A percentile compares a stretch with the other conserved stretches of the same genome.
Conservation (phyloP, 2,888 invertebrate genomes). For the Tenthredo scrophulariae region DNA sequence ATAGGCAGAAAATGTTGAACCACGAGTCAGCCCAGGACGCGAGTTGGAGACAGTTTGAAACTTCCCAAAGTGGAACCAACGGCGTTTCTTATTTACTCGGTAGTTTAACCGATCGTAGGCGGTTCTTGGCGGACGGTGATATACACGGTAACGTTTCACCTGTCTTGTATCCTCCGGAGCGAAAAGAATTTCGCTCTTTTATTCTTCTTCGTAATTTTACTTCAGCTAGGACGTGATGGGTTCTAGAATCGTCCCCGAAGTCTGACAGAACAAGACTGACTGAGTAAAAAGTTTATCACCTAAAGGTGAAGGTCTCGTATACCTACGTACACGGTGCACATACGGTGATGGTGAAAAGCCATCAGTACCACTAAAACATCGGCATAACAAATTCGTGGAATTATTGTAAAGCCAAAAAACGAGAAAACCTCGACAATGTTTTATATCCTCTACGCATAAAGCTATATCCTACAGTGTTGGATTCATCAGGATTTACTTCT, state of each 20-base stretch:
- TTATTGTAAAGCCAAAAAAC: not conserved
- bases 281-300: not conserved
- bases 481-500: constrained; percentile 17
- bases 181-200: not conserved
- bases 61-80: constrained; percentile 31
- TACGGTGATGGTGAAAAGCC: not conserved
- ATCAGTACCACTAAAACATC: not conserved
- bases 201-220: not conserved
- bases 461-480: not conserved
- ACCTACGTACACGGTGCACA: too few relatives aligned
- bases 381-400: not conserved
- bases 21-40: not conserved
- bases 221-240: not conserved
- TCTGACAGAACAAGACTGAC: not conserved
- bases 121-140: not conserved
- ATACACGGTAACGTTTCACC: not conserved
- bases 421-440: not conserved
- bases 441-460: not conserved
- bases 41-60: constrained; percentile 33
- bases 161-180: not conserved
- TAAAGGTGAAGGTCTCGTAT: not conserved
- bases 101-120: constrained; percentile 26
- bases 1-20: not conserved
- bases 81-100: constrained; percentile 41
- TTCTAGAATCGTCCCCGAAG: not conserved